Percentiles rank a stretch among this genome's conserved stretches.
Conservation (phyloP, 2,113 vertebrate species). For the Oncorhynchus clarkii region DNA sequence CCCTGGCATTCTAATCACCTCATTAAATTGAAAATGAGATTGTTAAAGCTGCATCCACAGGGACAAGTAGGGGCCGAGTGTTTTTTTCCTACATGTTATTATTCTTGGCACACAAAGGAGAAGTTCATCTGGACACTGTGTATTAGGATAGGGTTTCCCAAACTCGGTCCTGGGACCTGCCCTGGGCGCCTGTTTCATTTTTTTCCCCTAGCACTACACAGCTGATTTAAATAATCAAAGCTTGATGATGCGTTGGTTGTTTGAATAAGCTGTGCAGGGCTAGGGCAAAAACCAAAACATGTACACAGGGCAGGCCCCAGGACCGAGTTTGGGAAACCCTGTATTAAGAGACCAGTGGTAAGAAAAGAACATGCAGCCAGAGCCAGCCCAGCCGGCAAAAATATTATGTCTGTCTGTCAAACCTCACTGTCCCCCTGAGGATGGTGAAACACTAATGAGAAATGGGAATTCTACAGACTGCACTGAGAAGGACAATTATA, state of each 20-base stretch:
- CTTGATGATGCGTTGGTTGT: too few relatives aligned
- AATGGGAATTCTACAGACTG: not conserved
- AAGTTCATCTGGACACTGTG: constrained; percentile 30
- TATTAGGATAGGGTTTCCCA: not conserved
- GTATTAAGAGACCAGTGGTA: too few relatives aligned
- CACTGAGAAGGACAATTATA: constrained; percentile 3
- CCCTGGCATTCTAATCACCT: constrained; percentile 34
- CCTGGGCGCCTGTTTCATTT: too few relatives aligned
- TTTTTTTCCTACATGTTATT: not conserved
- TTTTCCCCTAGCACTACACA: too few relatives aligned
- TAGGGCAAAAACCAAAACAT: too few relatives aligned
- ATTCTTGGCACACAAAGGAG: constrained; percentile 18
- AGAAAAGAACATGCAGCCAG: not conserved
- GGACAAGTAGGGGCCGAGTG: constrained; percentile 5
- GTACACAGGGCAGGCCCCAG: too few relatives aligned
- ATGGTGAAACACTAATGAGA: not conserved
- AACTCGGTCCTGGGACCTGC: too few relatives aligned
- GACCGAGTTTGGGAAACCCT: too few relatives aligned
- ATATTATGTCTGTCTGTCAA: not conserved
- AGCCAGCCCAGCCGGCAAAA: not conserved
- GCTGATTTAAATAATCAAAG: too few relatives aligned
- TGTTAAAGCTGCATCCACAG: constrained; percentile 29
- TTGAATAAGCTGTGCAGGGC: too few relatives aligned
- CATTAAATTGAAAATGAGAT: constrained; percentile 43
- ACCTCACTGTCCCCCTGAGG: not conserved